Conservation (phyloP, 2,797 vertebrate genomes). For the Mico argentatus region DNA sequence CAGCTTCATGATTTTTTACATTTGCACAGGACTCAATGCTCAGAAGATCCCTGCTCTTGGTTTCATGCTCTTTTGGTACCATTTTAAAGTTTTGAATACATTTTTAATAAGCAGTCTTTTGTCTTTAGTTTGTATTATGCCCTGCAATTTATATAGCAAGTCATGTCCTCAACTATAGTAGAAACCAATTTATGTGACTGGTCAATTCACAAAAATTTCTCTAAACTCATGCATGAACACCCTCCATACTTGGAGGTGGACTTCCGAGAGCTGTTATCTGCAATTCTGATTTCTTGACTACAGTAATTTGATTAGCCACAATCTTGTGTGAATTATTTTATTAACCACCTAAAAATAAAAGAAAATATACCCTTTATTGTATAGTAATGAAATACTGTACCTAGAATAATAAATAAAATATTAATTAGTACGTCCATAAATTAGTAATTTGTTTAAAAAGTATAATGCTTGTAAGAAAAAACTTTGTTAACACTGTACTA, state of each 20-base stretch:
- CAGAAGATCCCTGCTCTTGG: neutral
- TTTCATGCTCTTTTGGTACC: neutral
- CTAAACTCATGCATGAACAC: neutral
- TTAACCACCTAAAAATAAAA: neutral
- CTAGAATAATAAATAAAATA: neutral
- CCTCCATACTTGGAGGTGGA: neutral
- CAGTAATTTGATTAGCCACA: neutral
- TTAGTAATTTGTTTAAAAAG: neutral
- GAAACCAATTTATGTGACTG: neutral
- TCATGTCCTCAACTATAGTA: neutral
- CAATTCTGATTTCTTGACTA: neutral
- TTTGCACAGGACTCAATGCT: neutral
- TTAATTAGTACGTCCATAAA: neutral
- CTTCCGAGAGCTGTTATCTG: neutral
- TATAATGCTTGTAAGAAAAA: neutral
- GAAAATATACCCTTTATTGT: neutral
- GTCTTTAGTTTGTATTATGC: neutral
- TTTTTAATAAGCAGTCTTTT: neutral
- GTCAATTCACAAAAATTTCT: neutral
- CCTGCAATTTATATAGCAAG: neutral
- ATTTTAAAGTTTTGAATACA: neutral
- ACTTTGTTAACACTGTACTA: neutral
- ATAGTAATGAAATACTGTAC: neutral
- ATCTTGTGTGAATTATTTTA: neutral
- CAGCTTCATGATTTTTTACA: accelerated